phyloP scores from a whole-genome alignment of 1,140 invertebrate species.

The Bombus soroeensis region DNA sequence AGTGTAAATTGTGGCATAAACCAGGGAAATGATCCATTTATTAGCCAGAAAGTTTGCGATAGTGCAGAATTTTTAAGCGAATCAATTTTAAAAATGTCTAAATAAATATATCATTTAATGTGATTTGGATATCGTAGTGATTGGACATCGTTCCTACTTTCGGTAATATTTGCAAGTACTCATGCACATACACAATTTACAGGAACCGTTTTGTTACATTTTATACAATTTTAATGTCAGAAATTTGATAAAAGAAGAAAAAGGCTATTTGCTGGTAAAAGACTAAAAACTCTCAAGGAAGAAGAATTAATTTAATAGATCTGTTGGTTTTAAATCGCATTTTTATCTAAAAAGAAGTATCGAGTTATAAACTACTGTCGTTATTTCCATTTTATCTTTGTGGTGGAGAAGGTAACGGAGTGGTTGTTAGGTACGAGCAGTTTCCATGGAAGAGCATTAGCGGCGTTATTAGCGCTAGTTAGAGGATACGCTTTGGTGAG shows the following conservation, averaged over 20 bases:
- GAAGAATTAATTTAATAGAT: not conserved
- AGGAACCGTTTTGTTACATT: not conserved
- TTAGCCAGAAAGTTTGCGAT: too few relatives aligned
- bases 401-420: slow-evolving; percentile 40
- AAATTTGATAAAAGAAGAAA: not conserved
- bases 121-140: too few relatives aligned
- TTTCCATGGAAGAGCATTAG: slow-evolving; percentile 78
- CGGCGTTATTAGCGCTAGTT: slow-evolving; percentile 78
- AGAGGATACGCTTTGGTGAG: slow-evolving; percentile 71
- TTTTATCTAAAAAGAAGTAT: slow-evolving; percentile 35
- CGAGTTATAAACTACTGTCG: slow-evolving; percentile 40
- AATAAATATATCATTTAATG: too few relatives aligned
- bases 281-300: not conserved
- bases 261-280: not conserved
- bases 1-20: too few relatives aligned
- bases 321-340: not conserved
- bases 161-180: too few relatives aligned
- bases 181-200: not conserved
- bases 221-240: not conserved
- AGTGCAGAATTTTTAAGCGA: too few relatives aligned
- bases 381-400: slow-evolving; percentile 59
- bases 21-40: too few relatives aligned
- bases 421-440: slow-evolving; percentile 70
- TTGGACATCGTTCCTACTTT: too few relatives aligned
- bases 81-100: too few relatives aligned